These are phyloP conservation scores for Folsomia manolachei DNA, from an alignment of 2,888 invertebrate genomes.

Conservation along the genomic window DNA sequence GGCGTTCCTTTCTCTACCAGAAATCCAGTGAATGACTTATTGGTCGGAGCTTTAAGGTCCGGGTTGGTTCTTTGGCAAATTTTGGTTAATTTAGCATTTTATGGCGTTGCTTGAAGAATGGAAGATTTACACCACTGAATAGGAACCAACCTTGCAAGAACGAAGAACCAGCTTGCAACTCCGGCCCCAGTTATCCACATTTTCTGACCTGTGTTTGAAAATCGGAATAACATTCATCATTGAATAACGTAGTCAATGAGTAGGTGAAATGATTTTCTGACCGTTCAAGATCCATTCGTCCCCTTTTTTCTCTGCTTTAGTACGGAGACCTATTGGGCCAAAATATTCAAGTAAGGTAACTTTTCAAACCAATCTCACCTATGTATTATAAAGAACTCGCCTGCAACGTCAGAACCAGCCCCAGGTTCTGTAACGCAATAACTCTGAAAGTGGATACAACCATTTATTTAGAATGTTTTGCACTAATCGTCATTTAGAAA, in stretches of 20 bases:
- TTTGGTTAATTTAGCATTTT: no score
- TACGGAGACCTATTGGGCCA: no score
- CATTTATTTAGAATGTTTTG: no score
- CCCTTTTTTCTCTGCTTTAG: conserved; percentile 88
- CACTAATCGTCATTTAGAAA: no score
- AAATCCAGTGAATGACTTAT: conserved; percentile 95
- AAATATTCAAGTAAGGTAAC: no score
- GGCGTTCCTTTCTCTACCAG: conserved; percentile 88
- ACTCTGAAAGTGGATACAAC: conserved; percentile 71
- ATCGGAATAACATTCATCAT: background rate
- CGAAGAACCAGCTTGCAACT: conserved; percentile 80
- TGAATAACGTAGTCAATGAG: no score
- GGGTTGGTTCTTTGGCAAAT: conserved; percentile 87
- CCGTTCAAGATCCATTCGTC: conserved; percentile 66
- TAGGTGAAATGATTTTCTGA: no score
- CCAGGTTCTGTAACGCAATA: conserved; percentile 95
- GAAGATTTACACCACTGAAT: no score
- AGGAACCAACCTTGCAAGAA: background rate
- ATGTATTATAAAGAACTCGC: no score
- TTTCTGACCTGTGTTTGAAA: conserved; percentile 79
- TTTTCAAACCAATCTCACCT: no score
- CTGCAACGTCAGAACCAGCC: conserved; percentile 90
- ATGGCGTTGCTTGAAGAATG: no score
- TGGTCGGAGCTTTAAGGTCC: conserved; percentile 84
- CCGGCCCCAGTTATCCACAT: conserved; percentile 99